These are phyloP conservation scores for Cyclargus thomasi DNA, from an alignment of 1,140 invertebrate species.

Conservation along the genomic window DNA sequence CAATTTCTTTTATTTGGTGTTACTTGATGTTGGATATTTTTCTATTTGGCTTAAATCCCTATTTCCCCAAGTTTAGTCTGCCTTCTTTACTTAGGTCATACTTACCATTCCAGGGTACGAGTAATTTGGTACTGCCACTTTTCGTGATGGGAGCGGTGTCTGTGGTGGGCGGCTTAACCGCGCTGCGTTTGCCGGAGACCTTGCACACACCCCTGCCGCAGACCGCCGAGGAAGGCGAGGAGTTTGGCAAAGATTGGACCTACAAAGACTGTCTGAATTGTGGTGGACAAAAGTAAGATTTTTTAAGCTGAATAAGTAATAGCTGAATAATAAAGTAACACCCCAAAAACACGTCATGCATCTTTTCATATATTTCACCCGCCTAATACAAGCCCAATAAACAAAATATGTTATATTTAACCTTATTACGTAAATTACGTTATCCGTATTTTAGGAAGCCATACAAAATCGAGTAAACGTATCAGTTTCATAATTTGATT, in stretches of 20 bases:
- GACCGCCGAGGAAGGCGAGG: slow-evolving; percentile 90
- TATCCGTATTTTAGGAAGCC: slow-evolving; percentile 22
- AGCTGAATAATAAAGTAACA: too few relatives aligned
- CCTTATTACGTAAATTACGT: slow-evolving; percentile 14
- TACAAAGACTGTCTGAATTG: slow-evolving; percentile 83
- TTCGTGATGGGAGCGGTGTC: slow-evolving; percentile 88
- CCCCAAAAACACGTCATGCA: too few relatives aligned
- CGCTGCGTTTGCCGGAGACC: slow-evolving; percentile 87
- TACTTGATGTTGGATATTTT: neutral
- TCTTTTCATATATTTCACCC: too few relatives aligned
- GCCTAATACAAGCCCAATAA: too few relatives aligned
- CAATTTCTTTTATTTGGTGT: slow-evolving; percentile 14
- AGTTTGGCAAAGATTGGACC: slow-evolving; percentile 90
- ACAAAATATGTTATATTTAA: neutral
- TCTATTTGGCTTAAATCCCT: too few relatives aligned
- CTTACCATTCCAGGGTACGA: slow-evolving; percentile 80
- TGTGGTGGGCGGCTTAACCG: slow-evolving; percentile 85
- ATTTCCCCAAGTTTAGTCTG: too few relatives aligned
- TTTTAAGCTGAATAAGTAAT: too few relatives aligned
- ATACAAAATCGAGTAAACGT: slow-evolving; percentile 13
- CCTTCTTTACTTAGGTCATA: too few relatives aligned
- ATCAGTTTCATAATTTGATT: slow-evolving; percentile 17
- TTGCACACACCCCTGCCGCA: slow-evolving; percentile 86
- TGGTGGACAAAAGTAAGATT: slow-evolving; percentile 74
- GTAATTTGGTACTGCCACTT: slow-evolving; percentile 87